Conservation (phyloP, 1,140 invertebrate species). For the Pogonomyrmex californicus region DNA sequence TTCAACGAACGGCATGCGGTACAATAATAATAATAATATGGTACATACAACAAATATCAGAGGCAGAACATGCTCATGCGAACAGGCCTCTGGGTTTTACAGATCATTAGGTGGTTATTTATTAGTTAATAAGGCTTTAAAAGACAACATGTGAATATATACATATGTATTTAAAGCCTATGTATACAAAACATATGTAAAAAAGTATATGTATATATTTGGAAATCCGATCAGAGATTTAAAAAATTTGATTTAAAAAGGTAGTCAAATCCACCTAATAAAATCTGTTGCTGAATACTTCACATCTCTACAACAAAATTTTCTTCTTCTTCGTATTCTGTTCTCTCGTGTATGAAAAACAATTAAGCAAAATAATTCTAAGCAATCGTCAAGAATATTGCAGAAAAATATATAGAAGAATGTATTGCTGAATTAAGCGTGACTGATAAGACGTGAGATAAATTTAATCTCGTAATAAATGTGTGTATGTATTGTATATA, state of each 20-base stretch:
- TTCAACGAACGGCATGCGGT: conserved; percentile 84
- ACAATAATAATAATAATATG: conserved; percentile 77
- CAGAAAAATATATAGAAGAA: conserved; percentile 45
- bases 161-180: background rate
- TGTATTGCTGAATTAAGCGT: conserved; percentile 47
- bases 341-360: conserved; percentile 13
- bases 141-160: conserved; percentile 7
- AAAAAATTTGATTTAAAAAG: background rate
- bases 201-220: background rate
- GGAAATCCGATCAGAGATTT: background rate
- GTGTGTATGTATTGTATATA: conserved; percentile 35
- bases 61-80: conserved; percentile 79
- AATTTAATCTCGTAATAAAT: conserved; percentile 38
- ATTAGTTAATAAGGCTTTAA: conserved; percentile 37
- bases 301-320: conserved; percentile 30
- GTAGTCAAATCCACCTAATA: conserved; percentile 37
- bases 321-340: conserved; percentile 12
- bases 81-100: conserved; percentile 64
- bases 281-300: conserved; percentile 45
- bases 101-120: conserved; percentile 46
- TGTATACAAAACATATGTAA: background rate
- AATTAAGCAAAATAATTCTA: conserved; percentile 54
- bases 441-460: conserved; percentile 54
- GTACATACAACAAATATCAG: conserved; percentile 77
- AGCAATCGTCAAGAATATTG: conserved; percentile 47